These are phyloP conservation scores for Lathamus discolor DNA, from an alignment of 2,113 vertebrate species.

Conservation along the genomic window DNA sequence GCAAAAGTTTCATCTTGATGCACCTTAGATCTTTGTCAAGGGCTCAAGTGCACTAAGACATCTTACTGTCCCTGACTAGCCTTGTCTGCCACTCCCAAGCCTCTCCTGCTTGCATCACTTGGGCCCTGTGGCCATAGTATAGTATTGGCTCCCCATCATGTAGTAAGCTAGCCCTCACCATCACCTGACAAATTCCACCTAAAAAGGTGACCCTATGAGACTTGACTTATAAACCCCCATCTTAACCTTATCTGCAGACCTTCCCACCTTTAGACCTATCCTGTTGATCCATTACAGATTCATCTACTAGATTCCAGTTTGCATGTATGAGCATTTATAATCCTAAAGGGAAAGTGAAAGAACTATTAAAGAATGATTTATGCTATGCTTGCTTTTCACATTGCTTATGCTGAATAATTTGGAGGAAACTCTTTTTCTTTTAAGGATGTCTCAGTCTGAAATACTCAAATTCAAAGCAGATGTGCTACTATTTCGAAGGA, in stretches of 20 bases:
- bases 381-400: not conserved
- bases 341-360: not conserved
- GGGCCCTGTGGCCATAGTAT: not conserved
- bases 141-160: not conserved
- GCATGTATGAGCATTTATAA: rapidly evolving
- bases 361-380: not conserved
- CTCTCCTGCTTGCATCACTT: not conserved
- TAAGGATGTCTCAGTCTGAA: conserved; percentile 29
- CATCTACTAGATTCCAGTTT: not conserved
- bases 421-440: conserved; percentile 45
- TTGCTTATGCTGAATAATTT: not conserved
- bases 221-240: not conserved
- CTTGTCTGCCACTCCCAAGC: not conserved
- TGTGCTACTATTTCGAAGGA: conserved; percentile 54
- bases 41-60: not conserved
- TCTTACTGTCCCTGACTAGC: not conserved
- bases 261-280: not conserved
- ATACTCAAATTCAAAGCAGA: conserved; percentile 15
- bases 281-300: not conserved
- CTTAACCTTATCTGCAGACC: not conserved
- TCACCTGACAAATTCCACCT: not conserved
- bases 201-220: not conserved
- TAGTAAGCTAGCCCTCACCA: not conserved
- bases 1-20: not conserved
- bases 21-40: not conserved